phyloP scores from a whole-genome alignment of 2,888 invertebrate species.

The Campoplex nolae region DNA sequence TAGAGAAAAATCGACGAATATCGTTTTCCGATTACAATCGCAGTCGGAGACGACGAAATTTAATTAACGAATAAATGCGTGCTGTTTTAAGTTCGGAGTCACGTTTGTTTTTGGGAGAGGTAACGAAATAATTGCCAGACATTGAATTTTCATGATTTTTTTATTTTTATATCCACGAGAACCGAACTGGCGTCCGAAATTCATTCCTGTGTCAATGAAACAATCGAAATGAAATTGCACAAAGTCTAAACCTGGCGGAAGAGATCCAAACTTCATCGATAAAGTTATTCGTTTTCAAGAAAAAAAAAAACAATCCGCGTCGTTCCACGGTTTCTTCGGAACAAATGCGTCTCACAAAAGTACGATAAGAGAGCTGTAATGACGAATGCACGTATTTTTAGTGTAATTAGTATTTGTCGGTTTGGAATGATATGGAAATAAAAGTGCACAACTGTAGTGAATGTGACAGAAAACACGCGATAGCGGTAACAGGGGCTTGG shows the following conservation, averaged over 20 bases:
- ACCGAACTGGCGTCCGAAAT: too few relatives aligned
- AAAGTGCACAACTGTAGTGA: background rate
- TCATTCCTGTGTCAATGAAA: too few relatives aligned
- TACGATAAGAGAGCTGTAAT: background rate
- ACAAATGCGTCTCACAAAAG: background rate
- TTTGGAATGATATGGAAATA: background rate
- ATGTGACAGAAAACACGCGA: conserved; percentile 24
- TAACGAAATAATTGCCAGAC: background rate
- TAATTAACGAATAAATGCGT: background rate
- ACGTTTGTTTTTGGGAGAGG: background rate
- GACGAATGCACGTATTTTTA: background rate
- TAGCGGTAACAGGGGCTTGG: conserved; percentile 28
- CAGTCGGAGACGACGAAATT: background rate
- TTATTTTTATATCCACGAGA: background rate
- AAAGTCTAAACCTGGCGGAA: background rate
- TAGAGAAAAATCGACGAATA: background rate
- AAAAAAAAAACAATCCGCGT: background rate
- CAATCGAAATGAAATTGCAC: too few relatives aligned
- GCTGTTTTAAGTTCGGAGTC: background rate
- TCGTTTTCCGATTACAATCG: background rate
- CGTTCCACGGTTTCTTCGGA: background rate
- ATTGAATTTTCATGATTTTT: background rate
- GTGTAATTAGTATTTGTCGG: conserved; percentile 31
- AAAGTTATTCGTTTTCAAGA: background rate
- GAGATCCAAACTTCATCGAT: background rate